These are phyloP conservation scores for Zosterops hypoxanthus DNA, from an alignment of 2,113 vertebrate genomes.

Conservation along the genomic window DNA sequence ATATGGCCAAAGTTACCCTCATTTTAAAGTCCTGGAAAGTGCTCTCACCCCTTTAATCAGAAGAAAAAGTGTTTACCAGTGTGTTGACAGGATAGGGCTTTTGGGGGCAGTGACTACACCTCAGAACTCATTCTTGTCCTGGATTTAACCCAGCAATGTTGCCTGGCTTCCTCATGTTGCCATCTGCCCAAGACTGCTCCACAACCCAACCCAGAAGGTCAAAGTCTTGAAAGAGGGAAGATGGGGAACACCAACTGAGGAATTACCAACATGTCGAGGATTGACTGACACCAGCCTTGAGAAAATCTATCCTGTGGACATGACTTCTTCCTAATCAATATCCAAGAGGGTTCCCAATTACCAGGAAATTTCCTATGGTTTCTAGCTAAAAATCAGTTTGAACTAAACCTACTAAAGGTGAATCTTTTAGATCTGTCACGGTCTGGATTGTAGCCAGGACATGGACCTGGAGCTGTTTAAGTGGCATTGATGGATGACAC, in stretches of 20 bases:
- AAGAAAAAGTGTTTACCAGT: not conserved
- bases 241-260: not conserved
- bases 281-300: not conserved
- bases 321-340: not conserved
- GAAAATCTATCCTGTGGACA: not conserved
- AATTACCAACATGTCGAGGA: not conserved
- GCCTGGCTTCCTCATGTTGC: not conserved
- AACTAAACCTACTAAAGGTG: not conserved
- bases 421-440: not conserved
- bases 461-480: not conserved
- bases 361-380: not conserved
- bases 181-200: not conserved
- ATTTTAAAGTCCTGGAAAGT: not conserved
- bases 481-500: not conserved
- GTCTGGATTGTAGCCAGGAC: slow-evolving; percentile 6
- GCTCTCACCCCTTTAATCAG: not conserved
- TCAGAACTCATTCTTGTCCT: not conserved
- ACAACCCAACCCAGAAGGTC: not conserved
- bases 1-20: not conserved
- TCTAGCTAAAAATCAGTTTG: not conserved
- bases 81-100: not conserved
- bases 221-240: not conserved
- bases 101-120: not conserved
- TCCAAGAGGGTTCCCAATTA: not conserved
- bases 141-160: not conserved